Conservation (phyloP, 1,140 invertebrate species). For the Drosophila ogumai region DNA sequence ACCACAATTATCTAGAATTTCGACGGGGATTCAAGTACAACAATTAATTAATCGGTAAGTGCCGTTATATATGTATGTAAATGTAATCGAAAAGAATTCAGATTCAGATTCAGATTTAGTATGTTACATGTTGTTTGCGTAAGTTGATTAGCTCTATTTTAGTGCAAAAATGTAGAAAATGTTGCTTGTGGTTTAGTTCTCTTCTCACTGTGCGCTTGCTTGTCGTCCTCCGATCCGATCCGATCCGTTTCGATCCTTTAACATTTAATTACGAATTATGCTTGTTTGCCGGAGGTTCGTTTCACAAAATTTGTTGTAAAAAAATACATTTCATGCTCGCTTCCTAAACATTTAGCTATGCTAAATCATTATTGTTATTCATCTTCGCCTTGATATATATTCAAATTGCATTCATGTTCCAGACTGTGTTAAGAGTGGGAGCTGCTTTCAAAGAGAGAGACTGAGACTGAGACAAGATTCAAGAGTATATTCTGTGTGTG, state of each 20-base stretch:
- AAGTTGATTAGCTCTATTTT: conserved; percentile 31
- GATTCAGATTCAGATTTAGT: conserved; percentile 24
- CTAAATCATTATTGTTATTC: conserved; percentile 76
- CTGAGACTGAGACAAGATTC: conserved; percentile 29
- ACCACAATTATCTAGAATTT: conserved; percentile 77
- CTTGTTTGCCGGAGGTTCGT: conserved; percentile 65
- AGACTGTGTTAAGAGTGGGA: conserved; percentile 41
- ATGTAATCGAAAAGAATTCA: conserved; percentile 38
- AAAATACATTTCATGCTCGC: conserved; percentile 75
- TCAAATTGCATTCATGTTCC: conserved; percentile 52
- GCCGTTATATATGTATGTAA: conserved; percentile 46
- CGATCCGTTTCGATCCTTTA: conserved; percentile 38
- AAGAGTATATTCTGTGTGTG: conserved; percentile 14
- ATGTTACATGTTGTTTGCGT: conserved; percentile 46
- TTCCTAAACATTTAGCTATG: conserved; percentile 71
- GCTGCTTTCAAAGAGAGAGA: conserved; percentile 17
- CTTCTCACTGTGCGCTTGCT: conserved; percentile 49
- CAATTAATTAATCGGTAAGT: conserved; percentile 73
- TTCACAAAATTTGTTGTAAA: conserved; percentile 74
- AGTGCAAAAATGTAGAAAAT: conserved; percentile 65
- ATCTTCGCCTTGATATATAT: conserved; percentile 65
- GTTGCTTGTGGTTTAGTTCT: conserved; percentile 27
- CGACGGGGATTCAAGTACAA: conserved; percentile 68
- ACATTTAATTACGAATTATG: conserved; percentile 71
- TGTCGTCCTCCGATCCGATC: neutral